Evolutionary conservation across 64 coral and sea anemone genomes (phyloP).

Genomic region (Pocillopora verrucosa): DNA sequence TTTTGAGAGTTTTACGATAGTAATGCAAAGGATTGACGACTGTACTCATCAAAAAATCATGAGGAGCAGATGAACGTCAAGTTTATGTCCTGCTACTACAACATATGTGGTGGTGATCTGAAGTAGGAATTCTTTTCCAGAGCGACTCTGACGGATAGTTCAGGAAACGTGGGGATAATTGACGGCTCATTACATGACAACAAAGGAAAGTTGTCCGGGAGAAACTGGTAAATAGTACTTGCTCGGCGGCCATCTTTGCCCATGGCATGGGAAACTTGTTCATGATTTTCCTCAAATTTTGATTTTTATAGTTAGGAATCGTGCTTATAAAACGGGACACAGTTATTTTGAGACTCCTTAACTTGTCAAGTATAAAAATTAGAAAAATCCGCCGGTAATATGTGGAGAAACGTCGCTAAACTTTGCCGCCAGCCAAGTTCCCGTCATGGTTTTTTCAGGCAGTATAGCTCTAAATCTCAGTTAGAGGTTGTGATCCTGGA

Average conservation of each 20-base stretch:
- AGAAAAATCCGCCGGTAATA: background rate
- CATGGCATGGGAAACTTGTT: background rate
- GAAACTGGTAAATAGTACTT: background rate
- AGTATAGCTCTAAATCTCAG: slow-evolving; percentile 8
- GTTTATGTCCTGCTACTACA: too few relatives aligned
- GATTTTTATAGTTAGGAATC: background rate
- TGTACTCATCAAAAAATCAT: too few relatives aligned
- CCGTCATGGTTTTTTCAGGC: background rate
- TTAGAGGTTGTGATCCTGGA: slow-evolving; percentile 32
- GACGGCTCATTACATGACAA: background rate
- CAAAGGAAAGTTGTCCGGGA: background rate
- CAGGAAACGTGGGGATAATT: background rate
- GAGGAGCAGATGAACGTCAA: too few relatives aligned
- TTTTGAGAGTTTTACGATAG: too few relatives aligned
- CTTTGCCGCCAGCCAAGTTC: background rate
- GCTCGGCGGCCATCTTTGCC: background rate
- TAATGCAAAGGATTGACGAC: too few relatives aligned
- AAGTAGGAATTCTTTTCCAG: too few relatives aligned
- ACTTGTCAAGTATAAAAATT: background rate
- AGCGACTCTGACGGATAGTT: background rate
- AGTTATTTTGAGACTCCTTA: background rate
- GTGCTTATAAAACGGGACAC: background rate
- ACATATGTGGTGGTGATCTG: too few relatives aligned
- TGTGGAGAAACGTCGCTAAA: background rate
- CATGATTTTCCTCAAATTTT: background rate